Evolutionary conservation across 2,888 invertebrate species (phyloP).

Genomic region (Aphodius granarius): DNA sequence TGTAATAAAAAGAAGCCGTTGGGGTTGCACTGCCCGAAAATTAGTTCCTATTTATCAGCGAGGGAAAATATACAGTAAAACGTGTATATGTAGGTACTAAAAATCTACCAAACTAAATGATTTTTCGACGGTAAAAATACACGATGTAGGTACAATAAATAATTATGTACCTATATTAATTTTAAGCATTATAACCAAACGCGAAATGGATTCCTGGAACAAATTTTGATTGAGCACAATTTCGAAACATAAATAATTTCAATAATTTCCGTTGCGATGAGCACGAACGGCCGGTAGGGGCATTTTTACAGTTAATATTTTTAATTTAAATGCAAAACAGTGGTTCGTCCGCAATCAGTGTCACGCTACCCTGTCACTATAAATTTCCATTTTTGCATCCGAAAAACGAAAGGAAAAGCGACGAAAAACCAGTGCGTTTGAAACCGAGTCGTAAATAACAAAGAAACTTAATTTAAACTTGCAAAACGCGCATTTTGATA

Average conservation of each 20-base stretch:
- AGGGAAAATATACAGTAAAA: too few relatives aligned
- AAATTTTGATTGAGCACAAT: too few relatives aligned
- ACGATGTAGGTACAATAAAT: too few relatives aligned
- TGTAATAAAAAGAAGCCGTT: too few relatives aligned
- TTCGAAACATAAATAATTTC: not conserved
- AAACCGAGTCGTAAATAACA: not conserved
- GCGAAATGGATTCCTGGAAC: too few relatives aligned
- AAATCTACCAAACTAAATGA: too few relatives aligned
- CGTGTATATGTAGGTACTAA: too few relatives aligned
- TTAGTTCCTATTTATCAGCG: too few relatives aligned
- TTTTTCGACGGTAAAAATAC: too few relatives aligned
- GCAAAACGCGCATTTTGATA: not conserved
- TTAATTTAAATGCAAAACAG: conserved; percentile 11
- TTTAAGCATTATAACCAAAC: too few relatives aligned
- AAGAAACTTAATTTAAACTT: not conserved
- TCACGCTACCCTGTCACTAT: not conserved
- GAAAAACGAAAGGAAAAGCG: not conserved
- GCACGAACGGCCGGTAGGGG: not conserved
- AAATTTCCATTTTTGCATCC: not conserved
- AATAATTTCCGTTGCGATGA: not conserved
- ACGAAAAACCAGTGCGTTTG: not conserved
- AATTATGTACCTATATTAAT: too few relatives aligned
- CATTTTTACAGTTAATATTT: conserved; percentile 6
- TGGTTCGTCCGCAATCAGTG: not conserved
- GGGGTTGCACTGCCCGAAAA: too few relatives aligned